These are phyloP conservation scores for Bovichtus variegatus DNA, from an alignment of 2,797 vertebrate genomes.

Conservation along the genomic window DNA sequence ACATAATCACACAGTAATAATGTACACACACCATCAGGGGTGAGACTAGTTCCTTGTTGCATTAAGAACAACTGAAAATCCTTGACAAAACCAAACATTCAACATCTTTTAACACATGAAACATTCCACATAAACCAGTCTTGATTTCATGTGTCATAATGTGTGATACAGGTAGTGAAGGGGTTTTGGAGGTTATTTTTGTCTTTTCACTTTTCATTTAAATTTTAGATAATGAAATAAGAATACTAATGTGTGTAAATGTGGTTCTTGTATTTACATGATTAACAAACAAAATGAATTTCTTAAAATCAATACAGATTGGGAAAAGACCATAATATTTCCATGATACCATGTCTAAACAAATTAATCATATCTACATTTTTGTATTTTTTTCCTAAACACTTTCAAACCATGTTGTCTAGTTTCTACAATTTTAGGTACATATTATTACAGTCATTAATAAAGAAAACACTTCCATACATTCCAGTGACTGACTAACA, in stretches of 20 bases:
- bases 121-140: constrained; percentile 47
- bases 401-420: background rate
- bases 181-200: constrained; percentile 17
- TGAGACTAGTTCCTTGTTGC: background rate
- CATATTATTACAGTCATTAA: background rate
- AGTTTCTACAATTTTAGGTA: background rate
- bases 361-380: background rate
- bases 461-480: constrained; percentile 24
- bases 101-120: constrained; percentile 25
- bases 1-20: background rate
- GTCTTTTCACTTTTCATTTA: constrained; percentile 28
- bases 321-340: background rate
- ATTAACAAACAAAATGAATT: background rate
- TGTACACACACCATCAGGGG: background rate
- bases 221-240: constrained; percentile 1
- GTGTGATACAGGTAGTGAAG: constrained; percentile 19
- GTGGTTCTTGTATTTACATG: background rate
- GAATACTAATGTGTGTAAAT: background rate
- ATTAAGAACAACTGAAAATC: constrained; percentile 13
- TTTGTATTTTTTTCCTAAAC: background rate
- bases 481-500: constrained; percentile 37
- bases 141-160: constrained; percentile 40
- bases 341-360: background rate
- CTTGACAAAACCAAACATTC: constrained; percentile 18
- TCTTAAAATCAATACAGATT: background rate